A percentile compares a stretch with the other conserved stretches of the same genome.
Evolutionary conservation across 2,113 vertebrate species (phyloP).

Genomic region (Scalopus aquaticus): DNA sequence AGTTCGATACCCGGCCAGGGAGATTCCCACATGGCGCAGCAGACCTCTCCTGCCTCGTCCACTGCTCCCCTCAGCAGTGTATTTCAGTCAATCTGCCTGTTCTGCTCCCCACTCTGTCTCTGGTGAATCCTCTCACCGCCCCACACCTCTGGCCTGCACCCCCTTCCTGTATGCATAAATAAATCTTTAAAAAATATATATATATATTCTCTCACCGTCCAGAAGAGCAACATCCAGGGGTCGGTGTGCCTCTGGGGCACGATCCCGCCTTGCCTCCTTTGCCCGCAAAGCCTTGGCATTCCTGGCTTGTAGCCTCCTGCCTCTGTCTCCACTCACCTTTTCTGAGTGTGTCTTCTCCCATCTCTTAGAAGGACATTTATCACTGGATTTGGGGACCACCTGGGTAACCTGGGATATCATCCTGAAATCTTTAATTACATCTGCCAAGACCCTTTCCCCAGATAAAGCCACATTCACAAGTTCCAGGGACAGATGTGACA

Average conservation of each 20-base stretch:
- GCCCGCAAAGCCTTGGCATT: neutral
- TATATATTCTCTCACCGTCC: neutral
- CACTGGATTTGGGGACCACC: neutral
- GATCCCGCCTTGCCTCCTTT: neutral
- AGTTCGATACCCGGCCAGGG: too few species aligned
- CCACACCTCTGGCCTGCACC: too few species aligned
- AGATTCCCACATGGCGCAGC: too few species aligned
- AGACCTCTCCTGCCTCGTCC: too few species aligned
- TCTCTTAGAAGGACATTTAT: neutral
- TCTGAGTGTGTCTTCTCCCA: neutral
- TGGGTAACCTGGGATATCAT: neutral
- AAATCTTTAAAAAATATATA: too few species aligned
- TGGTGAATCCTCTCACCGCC: too few species aligned
- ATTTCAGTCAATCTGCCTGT: too few species aligned
- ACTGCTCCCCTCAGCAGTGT: too few species aligned
- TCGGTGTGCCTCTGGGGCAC: neutral
- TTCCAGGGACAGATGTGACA: neutral
- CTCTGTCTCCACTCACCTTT: neutral
- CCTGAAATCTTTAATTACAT: neutral
- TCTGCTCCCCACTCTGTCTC: too few species aligned
- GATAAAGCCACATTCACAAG: neutral
- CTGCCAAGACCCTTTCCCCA: neutral
- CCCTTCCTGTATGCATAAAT: too few species aligned
- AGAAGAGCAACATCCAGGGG: neutral
- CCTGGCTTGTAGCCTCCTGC: neutral